Evolutionary conservation across 1,140 invertebrate genomes (phyloP), one percentile per base, ranked within the genome.

Genomic region (Xylocopa sonorina): DNA sequence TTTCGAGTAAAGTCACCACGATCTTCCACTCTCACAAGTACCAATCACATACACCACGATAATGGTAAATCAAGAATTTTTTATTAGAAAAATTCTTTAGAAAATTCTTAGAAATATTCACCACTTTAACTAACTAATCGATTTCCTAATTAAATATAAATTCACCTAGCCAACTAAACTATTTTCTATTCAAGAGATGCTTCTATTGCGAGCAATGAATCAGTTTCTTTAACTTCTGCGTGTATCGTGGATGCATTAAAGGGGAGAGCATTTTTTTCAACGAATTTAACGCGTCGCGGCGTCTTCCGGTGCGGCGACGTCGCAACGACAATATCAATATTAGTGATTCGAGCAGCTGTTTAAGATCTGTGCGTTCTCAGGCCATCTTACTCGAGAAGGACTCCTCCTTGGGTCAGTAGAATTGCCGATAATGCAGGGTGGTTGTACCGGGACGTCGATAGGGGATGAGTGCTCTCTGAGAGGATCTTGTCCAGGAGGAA

Each of bases 341-440:
- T 71, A 53, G 75, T 71, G 67, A 60, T 78, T 90, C 84, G 84
- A 91, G 87, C 78, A 86, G 87, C 82, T 88, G 89, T 83, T 90
- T 85, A 88, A 89, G 87, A 85, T 86, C 81, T 83, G 90, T 88
- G 89, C 89, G 89, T 87, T 89, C 86, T 88, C 67, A 78, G 69
- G 80, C 60, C 83, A 62, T 85, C 84, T 86, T 86, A 66, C 69
- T 79, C 81, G 51, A 53, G 46, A 50, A 78, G 75, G 75, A 78
- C 75, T 78, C 14, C 75, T 71, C 55, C 67, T 78, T 60, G 51
- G 67, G 75, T 71, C 67, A 78, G 66, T 78, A 67, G 55, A 78
- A 78, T 78, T 71, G 75, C 75, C 75, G 75, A 78, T 78, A 78
- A 78, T 78, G 66, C 75, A 69, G 67, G 67, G 75, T 71, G 60